These are phyloP conservation scores for Danio tinwini DNA, from an alignment of 2,797 vertebrate species.

Conservation along the genomic window DNA sequence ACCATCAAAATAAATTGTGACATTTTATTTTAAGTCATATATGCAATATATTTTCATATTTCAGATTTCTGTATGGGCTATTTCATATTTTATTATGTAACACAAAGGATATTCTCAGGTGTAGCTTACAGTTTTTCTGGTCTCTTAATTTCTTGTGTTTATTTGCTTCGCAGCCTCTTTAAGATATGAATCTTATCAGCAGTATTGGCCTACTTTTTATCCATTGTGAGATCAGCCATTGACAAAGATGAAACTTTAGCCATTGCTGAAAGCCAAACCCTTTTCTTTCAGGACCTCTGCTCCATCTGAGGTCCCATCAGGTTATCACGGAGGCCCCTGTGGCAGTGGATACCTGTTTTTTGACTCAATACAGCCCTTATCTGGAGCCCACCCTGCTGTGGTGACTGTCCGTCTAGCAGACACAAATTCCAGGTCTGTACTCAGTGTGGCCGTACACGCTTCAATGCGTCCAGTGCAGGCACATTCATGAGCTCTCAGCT, in stretches of 20 bases:
- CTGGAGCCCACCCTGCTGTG: conserved; percentile 57
- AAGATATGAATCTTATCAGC: conserved; percentile 34
- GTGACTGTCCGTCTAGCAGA: conserved; percentile 51
- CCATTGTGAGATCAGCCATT: conserved; percentile 35
- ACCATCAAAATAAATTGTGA: no score
- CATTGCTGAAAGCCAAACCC: conserved; percentile 27
- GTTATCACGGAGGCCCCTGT: conserved; percentile 54
- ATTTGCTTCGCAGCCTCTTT: conserved; percentile 20
- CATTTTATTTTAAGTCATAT: no score
- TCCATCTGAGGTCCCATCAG: conserved; percentile 52
- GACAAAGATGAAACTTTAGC: conserved; percentile 46
- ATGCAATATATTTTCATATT: no score
- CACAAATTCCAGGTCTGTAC: conserved; percentile 45
- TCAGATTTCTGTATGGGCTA: no score
- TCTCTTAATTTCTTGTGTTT: conserved; percentile 5
- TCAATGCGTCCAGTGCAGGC: conserved; percentile 22
- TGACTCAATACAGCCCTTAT: conserved; percentile 47
- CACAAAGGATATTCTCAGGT: not conserved
- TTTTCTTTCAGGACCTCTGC: conserved; percentile 25
- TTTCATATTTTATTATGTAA: not conserved
- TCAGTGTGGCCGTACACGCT: conserved; percentile 42
- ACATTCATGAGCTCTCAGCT: conserved; percentile 38
- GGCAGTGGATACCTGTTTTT: conserved; percentile 52
- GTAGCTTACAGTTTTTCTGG: not conserved
- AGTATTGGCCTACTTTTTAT: conserved; percentile 32